A percentile compares a stretch with the other conserved stretches of the same genome.
These are phyloP conservation scores for Nesogale talazaci DNA, from an alignment of 2,113 vertebrate species.

Conservation along the genomic window DNA sequence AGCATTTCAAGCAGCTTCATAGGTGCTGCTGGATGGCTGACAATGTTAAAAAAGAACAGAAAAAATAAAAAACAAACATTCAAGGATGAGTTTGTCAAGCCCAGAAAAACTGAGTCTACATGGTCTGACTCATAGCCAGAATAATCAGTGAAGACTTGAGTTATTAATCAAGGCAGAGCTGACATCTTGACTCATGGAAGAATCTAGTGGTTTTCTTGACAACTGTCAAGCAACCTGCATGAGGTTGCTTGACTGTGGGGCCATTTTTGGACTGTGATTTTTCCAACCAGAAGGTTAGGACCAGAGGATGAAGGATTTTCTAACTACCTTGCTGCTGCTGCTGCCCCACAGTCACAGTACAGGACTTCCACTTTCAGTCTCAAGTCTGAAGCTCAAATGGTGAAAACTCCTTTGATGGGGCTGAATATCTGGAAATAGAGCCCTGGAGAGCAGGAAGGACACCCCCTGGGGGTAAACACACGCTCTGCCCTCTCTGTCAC, in stretches of 20 bases:
- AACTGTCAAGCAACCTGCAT: neutral
- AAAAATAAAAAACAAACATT: neutral
- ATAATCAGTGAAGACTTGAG: neutral
- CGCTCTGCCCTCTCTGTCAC: neutral
- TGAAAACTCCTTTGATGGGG: neutral
- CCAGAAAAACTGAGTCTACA: neutral
- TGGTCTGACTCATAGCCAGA: neutral
- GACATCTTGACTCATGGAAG: neutral
- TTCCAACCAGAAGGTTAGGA: neutral
- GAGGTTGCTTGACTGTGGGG: too few relatives aligned
- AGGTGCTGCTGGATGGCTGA: neutral
- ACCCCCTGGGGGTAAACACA: neutral
- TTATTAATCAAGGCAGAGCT: neutral
- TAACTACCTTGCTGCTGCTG: neutral
- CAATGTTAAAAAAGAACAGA: neutral
- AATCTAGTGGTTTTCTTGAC: neutral
- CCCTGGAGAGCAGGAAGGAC: neutral
- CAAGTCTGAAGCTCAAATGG: neutral
- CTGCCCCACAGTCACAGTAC: neutral
- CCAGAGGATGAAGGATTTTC: neutral
- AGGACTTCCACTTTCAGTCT: neutral
- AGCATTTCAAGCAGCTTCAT: neutral
- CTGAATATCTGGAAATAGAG: neutral
- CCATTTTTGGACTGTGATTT: neutral
- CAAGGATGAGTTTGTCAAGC: conserved; percentile 37